Conservation (phyloP, 64 coral and sea anemone species). For the Dendrophyllia cribrosa region DNA sequence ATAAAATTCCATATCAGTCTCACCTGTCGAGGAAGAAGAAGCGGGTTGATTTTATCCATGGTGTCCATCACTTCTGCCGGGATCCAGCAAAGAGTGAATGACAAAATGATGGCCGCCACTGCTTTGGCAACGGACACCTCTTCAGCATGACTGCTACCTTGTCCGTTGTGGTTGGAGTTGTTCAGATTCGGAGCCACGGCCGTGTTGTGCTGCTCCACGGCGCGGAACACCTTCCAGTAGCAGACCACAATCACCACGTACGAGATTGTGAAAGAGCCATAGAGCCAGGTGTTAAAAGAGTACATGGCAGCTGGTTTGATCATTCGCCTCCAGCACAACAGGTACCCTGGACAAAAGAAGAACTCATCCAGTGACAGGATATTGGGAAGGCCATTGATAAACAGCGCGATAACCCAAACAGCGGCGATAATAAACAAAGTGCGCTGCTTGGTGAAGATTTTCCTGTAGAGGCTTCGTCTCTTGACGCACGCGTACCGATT, state of each 20-base stretch:
- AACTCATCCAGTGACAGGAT: slow-evolving; percentile 21
- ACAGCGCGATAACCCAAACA: neutral
- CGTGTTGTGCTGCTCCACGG: slow-evolving; percentile 1
- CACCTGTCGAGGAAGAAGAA: slow-evolving; percentile 39
- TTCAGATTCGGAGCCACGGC: neutral
- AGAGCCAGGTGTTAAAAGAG: slow-evolving; percentile 36
- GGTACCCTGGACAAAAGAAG: slow-evolving; percentile 46
- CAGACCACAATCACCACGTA: slow-evolving; percentile 20
- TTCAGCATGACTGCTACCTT: neutral
- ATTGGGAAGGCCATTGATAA: slow-evolving; percentile 27
- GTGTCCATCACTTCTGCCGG: slow-evolving; percentile 41
- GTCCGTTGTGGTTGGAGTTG: neutral
- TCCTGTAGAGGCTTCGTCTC: slow-evolving; percentile 8
- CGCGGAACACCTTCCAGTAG: slow-evolving; percentile 43
- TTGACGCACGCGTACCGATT: slow-evolving; percentile 48
- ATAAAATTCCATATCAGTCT: neutral
- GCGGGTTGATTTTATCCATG: slow-evolving; percentile 42
- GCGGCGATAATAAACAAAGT: neutral
- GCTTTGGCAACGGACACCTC: slow-evolving; percentile 34
- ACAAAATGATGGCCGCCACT: slow-evolving; percentile 25
- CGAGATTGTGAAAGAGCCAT: slow-evolving; percentile 24
- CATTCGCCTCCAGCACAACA: slow-evolving; percentile 44
- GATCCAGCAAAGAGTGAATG: slow-evolving; percentile 40
- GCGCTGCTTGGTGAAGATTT: slow-evolving; percentile 15
- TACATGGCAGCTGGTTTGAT: slow-evolving; percentile 20